Base-by-base conservation (phyloP, 2,888 invertebrate genomes). In the Stegophylla sp. region DNA sequence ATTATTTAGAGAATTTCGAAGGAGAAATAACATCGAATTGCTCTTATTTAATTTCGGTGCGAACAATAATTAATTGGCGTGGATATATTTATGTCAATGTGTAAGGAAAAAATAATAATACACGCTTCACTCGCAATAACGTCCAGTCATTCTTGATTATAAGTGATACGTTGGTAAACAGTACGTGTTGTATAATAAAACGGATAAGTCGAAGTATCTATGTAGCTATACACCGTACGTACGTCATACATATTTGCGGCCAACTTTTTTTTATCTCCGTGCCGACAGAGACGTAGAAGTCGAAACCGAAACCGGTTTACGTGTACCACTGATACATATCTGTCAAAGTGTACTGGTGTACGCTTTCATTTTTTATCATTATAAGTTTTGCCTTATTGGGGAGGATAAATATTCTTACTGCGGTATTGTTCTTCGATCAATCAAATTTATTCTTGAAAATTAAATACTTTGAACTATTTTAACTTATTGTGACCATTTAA, bases 361-460 rank as follows among this genome's bases (percentile, higher is more conserved):
- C 48, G 61, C 79, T 79, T 79, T 79, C 79, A 51, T 71, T 79
- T n/a, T 79, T 79, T n/a, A 77, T 77, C 28, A 56, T 56, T 26
- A 34, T 34, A 56, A 43, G 56, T 66, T 66, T 75, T 26, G 13
- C 43, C 64, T 41, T 53, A 66, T 53, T 41, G 43, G 53, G 53
- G 51, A 53, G 41, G 3, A 12, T 63, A 7, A 34, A 51, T 51
- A 51, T 51, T 23, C 13, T 34, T 43, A n/a, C n/a, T n/a, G 13
- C 26, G 1, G 10, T n/a, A 26, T 41, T 34, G 20, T 3, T 12
- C 41, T 43, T 23, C 12, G 12, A 43, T 45, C 66, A 20, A 66
- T 43, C 12, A 20, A 12, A 12, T 43, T 45, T 1, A 41, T 1
- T 13, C 43, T 43, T 23, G 9, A 9, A 20, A 45, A 43, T 66